Percentiles rank a stretch among this genome's conserved stretches.
Conservation (phyloP, 2,797 vertebrate genomes). For the Sebastiscus tertius region DNA sequence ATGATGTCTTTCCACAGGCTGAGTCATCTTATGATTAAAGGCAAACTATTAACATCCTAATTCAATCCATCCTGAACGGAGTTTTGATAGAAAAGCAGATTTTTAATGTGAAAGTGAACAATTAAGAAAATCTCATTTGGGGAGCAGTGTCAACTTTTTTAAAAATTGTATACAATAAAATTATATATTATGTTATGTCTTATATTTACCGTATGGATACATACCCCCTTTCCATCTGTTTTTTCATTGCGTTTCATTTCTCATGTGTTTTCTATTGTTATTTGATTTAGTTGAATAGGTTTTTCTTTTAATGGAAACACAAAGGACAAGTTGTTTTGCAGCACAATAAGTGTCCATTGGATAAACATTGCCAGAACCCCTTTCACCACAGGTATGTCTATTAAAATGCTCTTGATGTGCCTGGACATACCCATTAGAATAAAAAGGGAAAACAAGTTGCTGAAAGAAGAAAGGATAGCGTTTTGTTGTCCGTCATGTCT, state of each 20-base stretch:
- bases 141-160: background rate
- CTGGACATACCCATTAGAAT: constrained; percentile 24
- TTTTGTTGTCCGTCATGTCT: constrained; percentile 36
- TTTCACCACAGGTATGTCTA: constrained; percentile 37
- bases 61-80: constrained; percentile 13
- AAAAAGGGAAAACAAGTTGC: constrained; percentile 12
- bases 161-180: background rate
- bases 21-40: constrained; percentile 19
- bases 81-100: constrained; percentile 29
- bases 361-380: constrained; percentile 27
- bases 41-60: constrained; percentile 19
- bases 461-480: background rate
- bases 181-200: background rate
- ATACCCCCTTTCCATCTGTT: background rate
- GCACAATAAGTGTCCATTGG: constrained; percentile 10
- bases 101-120: constrained; percentile 29
- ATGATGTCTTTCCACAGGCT: background rate
- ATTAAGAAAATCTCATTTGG: constrained; percentile 2
- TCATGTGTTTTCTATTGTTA: constrained; percentile 11
- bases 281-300: background rate
- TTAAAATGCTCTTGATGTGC: constrained; percentile 39
- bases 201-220: background rate
- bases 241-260: background rate
- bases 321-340: constrained; percentile 29
- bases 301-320: constrained; percentile 10